phyloP scores from a whole-genome alignment of 2,888 invertebrate species.

The Gibbula magus region DNA sequence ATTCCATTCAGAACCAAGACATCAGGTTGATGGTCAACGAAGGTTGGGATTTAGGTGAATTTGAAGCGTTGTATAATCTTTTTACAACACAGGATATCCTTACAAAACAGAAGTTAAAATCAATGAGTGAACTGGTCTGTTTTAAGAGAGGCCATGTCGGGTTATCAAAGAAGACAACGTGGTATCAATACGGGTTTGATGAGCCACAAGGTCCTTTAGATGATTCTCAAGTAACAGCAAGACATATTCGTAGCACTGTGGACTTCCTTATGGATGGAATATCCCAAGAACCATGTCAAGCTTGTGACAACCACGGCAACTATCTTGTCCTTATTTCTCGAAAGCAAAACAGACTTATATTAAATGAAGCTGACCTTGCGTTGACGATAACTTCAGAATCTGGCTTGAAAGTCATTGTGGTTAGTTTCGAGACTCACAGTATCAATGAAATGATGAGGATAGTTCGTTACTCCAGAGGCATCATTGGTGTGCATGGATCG shows the following conservation, averaged over 20 bases:
- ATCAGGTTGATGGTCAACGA: slow-evolving; percentile 72
- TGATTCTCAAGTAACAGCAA: slow-evolving; percentile 47
- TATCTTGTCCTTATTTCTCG: slow-evolving; percentile 70
- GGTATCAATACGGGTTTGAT: slow-evolving; percentile 78
- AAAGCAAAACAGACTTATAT: slow-evolving; percentile 74
- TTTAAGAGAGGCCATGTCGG: slow-evolving; percentile 74
- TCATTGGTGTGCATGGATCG: slow-evolving; percentile 77
- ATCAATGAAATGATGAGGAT: slow-evolving; percentile 65
- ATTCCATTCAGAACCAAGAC: slow-evolving; percentile 31
- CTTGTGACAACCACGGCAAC: slow-evolving; percentile 32
- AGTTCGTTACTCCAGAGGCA: slow-evolving; percentile 58
- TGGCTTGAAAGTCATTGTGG: slow-evolving; percentile 59
- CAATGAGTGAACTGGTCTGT: slow-evolving; percentile 64
- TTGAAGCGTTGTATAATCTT: slow-evolving; percentile 69
- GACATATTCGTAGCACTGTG: slow-evolving; percentile 45
- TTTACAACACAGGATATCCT: slow-evolving; percentile 67
- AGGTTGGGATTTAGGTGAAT: slow-evolving; percentile 61
- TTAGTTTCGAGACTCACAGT: slow-evolving; percentile 64
- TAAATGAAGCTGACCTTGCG: slow-evolving; percentile 76
- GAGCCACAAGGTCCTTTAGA: slow-evolving; percentile 74
- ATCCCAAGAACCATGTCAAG: slow-evolving; percentile 14
- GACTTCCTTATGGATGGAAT: slow-evolving; percentile 45
- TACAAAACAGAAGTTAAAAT: slow-evolving; percentile 44
- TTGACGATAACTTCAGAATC: slow-evolving; percentile 56
- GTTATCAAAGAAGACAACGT: slow-evolving; percentile 72